Conservation (phyloP, 2,113 vertebrate genomes). For the Fukomys damarensis region DNA sequence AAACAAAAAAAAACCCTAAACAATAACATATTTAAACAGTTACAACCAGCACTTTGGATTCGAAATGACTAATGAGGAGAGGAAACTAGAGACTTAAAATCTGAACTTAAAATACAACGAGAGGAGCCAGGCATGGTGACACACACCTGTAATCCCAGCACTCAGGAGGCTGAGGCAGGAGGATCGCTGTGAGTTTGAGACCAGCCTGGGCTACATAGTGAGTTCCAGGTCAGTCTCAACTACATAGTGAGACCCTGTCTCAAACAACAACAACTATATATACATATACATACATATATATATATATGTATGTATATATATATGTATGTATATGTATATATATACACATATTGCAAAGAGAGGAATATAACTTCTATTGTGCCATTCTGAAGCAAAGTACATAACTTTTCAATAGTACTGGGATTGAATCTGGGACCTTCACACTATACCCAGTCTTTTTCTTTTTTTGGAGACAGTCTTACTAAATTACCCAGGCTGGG, state of each 20-base stretch:
- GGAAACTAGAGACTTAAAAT: slow-evolving; percentile 29
- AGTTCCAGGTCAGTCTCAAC: no score
- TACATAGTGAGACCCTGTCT: no score
- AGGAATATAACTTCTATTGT: not conserved
- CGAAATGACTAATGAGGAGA: not conserved
- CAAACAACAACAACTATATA: no score
- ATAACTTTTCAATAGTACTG: not conserved
- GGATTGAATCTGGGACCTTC: not conserved
- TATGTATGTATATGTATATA: no score
- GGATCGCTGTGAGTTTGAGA: no score
- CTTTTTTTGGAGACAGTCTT: not conserved
- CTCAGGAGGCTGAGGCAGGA: no score
- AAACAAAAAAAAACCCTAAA: not conserved
- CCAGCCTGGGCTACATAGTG: no score
- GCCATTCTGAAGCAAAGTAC: not conserved
- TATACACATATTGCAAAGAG: no score
- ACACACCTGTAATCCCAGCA: no score
- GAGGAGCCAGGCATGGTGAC: no score
- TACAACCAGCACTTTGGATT: not conserved
- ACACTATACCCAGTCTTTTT: not conserved
- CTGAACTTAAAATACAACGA: not conserved
- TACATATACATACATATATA: no score
- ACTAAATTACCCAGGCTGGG: not conserved
- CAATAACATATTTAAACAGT: not conserved
- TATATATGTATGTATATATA: no score